Conservation (phyloP, 2,113 vertebrate genomes). For the Poeciliopsis retropinna region DNA sequence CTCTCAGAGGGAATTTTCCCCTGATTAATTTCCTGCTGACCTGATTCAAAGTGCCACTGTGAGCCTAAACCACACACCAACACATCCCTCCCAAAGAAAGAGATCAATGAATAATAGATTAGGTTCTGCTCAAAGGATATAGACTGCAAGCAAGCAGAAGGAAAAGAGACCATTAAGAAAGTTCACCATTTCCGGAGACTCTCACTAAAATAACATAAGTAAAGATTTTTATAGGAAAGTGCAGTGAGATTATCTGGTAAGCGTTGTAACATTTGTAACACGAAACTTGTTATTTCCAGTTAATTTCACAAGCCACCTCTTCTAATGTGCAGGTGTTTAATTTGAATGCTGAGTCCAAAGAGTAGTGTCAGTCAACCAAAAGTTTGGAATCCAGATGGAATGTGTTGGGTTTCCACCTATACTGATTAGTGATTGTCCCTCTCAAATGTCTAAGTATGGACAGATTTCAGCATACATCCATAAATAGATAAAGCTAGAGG, state of each 20-base stretch:
- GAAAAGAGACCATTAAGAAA: slow-evolving; percentile 18
- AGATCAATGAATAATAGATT: slow-evolving; percentile 54
- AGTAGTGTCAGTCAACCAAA: not conserved
- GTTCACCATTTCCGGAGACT: not conserved
- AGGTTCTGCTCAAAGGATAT: slow-evolving; percentile 17
- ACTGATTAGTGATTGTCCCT: not conserved
- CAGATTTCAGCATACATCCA: not conserved
- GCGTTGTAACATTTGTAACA: not conserved
- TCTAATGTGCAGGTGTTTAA: not conserved
- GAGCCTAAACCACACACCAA: slow-evolving; percentile 13
- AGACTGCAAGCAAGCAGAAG: slow-evolving; percentile 23
- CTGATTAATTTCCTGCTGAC: slow-evolving; percentile 24
- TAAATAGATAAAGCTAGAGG: not conserved
- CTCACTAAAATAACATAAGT: not conserved
- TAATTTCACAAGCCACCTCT: too few species aligned
- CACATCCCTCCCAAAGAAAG: slow-evolving; percentile 14
- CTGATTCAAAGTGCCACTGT: slow-evolving; percentile 11
- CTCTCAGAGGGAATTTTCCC: not conserved
- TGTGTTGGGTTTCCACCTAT: not conserved
- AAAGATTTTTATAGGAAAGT: not conserved
- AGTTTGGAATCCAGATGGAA: not conserved
- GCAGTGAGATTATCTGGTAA: not conserved
- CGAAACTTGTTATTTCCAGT: not conserved
- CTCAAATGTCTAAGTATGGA: not conserved
- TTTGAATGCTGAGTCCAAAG: not conserved